These are phyloP conservation scores for Machimus rusticus DNA, from an alignment of 2,888 invertebrate species.

Conservation along the genomic window DNA sequence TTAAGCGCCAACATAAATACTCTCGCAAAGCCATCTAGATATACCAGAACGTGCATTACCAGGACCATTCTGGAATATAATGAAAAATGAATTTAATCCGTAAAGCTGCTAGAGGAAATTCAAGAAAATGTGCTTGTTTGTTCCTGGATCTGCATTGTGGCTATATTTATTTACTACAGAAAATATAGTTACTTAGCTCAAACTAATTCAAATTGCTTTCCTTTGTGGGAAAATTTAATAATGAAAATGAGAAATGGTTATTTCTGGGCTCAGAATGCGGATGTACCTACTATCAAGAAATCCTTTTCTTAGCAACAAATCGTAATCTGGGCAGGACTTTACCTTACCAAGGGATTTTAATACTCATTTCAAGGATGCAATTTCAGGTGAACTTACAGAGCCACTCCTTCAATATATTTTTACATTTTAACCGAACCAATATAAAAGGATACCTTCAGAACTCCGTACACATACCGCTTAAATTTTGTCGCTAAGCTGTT, in stretches of 20 bases:
- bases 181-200: neutral
- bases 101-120: neutral
- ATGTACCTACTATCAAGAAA: neutral
- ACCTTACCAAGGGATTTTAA: neutral
- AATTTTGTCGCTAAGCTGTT: neutral
- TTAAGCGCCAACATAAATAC: neutral
- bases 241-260: neutral
- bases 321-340: neutral
- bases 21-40: neutral
- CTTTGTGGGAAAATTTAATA: neutral
- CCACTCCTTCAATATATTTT: neutral
- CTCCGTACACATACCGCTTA: neutral
- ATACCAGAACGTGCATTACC: neutral
- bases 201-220: neutral
- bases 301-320: neutral
- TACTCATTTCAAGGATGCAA: neutral
- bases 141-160: neutral
- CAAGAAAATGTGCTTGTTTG: neutral
- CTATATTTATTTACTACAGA: neutral
- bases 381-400: neutral
- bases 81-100: neutral
- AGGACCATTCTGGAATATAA: neutral
- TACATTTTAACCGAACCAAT: neutral
- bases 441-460: neutral
- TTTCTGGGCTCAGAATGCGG: neutral